Evolutionary conservation across 2,797 vertebrate species (phyloP).

Genomic region (Clarias pachynema): DNA sequence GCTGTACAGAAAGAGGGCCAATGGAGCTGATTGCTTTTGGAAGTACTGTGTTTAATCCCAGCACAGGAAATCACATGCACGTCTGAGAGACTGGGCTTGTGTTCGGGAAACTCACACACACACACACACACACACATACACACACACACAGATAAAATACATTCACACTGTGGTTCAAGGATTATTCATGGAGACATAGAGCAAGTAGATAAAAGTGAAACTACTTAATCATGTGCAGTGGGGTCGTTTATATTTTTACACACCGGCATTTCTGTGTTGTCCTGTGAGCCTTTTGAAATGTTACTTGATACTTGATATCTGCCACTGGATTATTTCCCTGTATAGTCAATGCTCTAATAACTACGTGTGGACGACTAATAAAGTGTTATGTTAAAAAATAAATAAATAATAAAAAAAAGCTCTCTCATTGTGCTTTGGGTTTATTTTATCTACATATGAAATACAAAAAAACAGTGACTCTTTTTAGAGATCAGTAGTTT

Average conservation of each 20-base stretch:
- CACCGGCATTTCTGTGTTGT: slow-evolving; percentile 41
- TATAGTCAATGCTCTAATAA: slow-evolving; percentile 41
- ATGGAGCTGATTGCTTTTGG: slow-evolving; percentile 78
- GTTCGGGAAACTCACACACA: background rate
- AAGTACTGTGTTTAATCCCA: slow-evolving; percentile 76
- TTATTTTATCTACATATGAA: background rate
- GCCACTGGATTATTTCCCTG: slow-evolving; percentile 33
- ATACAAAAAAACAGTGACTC: background rate
- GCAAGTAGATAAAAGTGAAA: slow-evolving; percentile 32
- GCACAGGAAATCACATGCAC: background rate
- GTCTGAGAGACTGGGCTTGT: slow-evolving; percentile 34
- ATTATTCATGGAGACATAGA: background rate
- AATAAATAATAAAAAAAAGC: too few relatives aligned
- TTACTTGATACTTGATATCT: slow-evolving; percentile 21
- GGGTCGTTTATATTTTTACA: slow-evolving; percentile 38
- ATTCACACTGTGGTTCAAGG: background rate
- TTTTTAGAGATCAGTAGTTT: background rate
- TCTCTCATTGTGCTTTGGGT: background rate
- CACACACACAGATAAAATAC: slow-evolving; percentile 1
- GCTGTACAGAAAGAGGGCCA: slow-evolving; percentile 74
- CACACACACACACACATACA: slow-evolving; percentile 16
- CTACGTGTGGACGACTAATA: slow-evolving; percentile 61
- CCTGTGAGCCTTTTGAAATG: slow-evolving; percentile 31
- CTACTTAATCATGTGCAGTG: slow-evolving; percentile 41
- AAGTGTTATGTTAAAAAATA: slow-evolving; percentile 58